Evolutionary conservation across 2,797 vertebrate species (phyloP), one percentile per base, ranked within the genome.

Genomic region (Propithecus deckenii): DNA sequence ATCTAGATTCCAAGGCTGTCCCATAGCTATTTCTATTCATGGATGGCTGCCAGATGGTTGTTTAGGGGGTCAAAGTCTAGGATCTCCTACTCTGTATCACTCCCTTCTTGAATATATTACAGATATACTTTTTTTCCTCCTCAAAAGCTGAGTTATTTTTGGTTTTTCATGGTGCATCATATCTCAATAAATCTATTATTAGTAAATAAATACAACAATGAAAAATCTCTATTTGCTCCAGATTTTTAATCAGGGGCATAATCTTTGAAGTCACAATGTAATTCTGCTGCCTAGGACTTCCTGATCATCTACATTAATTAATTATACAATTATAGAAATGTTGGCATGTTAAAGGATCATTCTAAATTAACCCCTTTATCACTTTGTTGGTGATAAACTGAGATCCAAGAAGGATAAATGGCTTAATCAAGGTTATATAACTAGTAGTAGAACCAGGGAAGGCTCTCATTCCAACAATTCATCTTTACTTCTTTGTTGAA

Each of bases 211-310:
- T 38, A 92, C 25, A 90, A 48, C 55, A 13, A 74, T 48, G 32
- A 76, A 15, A 55, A 61, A 41, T 86, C 10, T 89, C 43, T 30
- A 63, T 84, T 74, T 46, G 69, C 35, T 80, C 46, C 12, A 87
- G 30, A 87, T 52, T 95, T 95, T 92, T 84, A 80, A 87, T 59
- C 85, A 80, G 32, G 57, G 41, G 41, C 4, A 88, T 93, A 84
- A 84, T 84, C 71, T 95, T 87, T 93, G 52, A 93, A 88, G 67
- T 94, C 32, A 93, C 22, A 96, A 65, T 5, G 65, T 18, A 65
- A 52, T 11, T 48, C 6, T 85, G 43, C 20, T 88, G 74, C 52
- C n/a, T 22, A 85, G 22, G 12, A 59, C 69, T 87, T 94, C 22
- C 11, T 76, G 38, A 59, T 84, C 46, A 52, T 91, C 28, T 30